phyloP scores from a whole-genome alignment of 2,888 invertebrate species.

The Conomelus anceps region DNA sequence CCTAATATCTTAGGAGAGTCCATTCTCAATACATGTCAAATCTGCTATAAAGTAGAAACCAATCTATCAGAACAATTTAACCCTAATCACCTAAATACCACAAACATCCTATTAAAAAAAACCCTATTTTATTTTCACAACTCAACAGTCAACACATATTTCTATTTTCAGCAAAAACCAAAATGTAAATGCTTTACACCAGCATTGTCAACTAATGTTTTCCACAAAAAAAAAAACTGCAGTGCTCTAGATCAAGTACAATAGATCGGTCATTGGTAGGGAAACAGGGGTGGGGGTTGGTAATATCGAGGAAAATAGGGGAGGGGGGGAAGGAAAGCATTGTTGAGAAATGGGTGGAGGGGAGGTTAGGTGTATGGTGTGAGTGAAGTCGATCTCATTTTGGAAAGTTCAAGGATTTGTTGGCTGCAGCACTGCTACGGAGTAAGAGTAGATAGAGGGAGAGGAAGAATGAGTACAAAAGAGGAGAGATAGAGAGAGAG shows the following conservation, averaged over 20 bases:
- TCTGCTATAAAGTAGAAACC: too few species aligned
- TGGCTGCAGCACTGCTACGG: neutral
- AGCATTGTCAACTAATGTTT: neutral
- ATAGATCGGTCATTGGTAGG: neutral
- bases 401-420: neutral
- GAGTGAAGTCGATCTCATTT: neutral
- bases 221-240: neutral
- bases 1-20: too few species aligned
- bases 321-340: neutral
- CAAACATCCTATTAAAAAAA: too few species aligned
- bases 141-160: neutral
- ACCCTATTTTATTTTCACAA: too few species aligned
- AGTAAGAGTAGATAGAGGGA: neutral
- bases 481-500: neutral
- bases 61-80: too few species aligned
- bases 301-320: neutral
- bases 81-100: too few species aligned
- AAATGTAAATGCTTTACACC: neutral
- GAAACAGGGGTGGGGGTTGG: neutral
- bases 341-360: neutral
- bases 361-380: too few species aligned
- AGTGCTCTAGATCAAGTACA: neutral
- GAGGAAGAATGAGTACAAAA: neutral
- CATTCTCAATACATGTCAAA: too few species aligned
- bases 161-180: neutral